A percentile compares a stretch with the other conserved stretches of the same genome.
Evolutionary conservation across 92 coral and sea anemone species (phyloP).

Genomic region (Hydrozoanthus gracilis): DNA sequence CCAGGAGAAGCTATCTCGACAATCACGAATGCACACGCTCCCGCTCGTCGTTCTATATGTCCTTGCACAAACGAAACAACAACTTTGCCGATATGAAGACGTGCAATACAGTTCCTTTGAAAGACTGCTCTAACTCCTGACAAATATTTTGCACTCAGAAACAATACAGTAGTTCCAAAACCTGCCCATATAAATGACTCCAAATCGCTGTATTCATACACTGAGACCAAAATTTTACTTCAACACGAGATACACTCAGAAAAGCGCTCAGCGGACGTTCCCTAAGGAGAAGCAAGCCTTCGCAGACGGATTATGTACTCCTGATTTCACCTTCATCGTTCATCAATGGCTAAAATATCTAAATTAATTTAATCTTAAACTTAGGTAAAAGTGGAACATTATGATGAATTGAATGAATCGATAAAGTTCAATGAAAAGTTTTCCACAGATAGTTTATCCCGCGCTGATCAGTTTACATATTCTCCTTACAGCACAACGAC

Average conservation of each 20-base stretch:
- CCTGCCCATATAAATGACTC: conserved; percentile 73
- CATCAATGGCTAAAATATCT: background rate
- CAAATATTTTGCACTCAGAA: conserved; percentile 44
- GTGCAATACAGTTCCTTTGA: conserved; percentile 42
- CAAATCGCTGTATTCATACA: conserved; percentile 83
- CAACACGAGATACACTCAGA: conserved; percentile 96
- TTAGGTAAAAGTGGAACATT: conserved; percentile 7
- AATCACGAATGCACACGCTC: conserved; percentile 69
- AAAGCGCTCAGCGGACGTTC: conserved; percentile 71
- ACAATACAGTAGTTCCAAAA: conserved; percentile 62
- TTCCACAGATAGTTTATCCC: conserved; percentile 37
- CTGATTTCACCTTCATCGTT: conserved; percentile 26
- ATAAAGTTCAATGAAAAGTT: background rate
- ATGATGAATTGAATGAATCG: background rate
- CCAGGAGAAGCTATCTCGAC: conserved; percentile 70
- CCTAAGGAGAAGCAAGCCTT: conserved; percentile 47
- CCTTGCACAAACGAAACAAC: conserved; percentile 69
- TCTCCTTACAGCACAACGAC: conserved; percentile 1
- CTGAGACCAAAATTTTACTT: conserved; percentile 90
- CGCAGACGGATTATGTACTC: conserved; percentile 38
- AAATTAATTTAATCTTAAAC: background rate
- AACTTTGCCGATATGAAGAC: conserved; percentile 48
- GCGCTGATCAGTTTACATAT: conserved; percentile 24
- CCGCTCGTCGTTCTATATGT: conserved; percentile 59
- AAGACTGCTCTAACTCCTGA: conserved; percentile 42